Conservation (phyloP, 1,140 invertebrate genomes). For the Pygmarrhopalites habei region DNA sequence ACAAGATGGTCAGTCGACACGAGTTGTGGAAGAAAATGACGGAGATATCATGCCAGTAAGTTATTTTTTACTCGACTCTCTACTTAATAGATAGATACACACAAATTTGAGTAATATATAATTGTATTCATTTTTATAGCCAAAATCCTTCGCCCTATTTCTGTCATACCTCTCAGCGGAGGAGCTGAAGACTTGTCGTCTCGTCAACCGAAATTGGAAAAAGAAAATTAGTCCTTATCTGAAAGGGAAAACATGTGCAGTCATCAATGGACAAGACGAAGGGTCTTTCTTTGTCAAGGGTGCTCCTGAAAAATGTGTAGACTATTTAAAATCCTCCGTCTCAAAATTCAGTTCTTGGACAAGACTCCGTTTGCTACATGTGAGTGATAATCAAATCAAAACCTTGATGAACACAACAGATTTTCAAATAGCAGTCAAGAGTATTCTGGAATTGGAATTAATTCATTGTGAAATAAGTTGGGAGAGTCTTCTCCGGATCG, state of each 20-base stretch:
- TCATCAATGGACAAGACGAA: neutral
- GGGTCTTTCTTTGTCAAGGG: neutral
- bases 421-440: slow-evolving; percentile 10
- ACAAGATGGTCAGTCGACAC: too few relatives aligned
- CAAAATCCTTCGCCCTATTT: neutral
- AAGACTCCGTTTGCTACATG: neutral
- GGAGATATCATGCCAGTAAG: too few relatives aligned
- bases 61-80: too few relatives aligned
- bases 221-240: neutral
- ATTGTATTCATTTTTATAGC: neutral
- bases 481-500: neutral
- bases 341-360: slow-evolving; percentile 1
- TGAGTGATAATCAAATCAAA: slow-evolving; percentile 2
- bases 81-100: too few relatives aligned
- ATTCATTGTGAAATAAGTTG: neutral
- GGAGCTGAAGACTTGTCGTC: neutral
- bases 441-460: neutral
- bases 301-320: neutral
- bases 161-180: neutral
- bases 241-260: neutral
- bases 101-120: too few relatives aligned
- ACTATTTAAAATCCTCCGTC: slow-evolving; percentile 2
- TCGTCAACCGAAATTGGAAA: neutral
- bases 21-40: too few relatives aligned
- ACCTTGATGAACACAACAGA: neutral